Percentiles rank a stretch among this genome's conserved stretches.
Evolutionary conservation across 2,888 invertebrate genomes (phyloP).

Genomic region (Acanthococcus lagerstroemiae): DNA sequence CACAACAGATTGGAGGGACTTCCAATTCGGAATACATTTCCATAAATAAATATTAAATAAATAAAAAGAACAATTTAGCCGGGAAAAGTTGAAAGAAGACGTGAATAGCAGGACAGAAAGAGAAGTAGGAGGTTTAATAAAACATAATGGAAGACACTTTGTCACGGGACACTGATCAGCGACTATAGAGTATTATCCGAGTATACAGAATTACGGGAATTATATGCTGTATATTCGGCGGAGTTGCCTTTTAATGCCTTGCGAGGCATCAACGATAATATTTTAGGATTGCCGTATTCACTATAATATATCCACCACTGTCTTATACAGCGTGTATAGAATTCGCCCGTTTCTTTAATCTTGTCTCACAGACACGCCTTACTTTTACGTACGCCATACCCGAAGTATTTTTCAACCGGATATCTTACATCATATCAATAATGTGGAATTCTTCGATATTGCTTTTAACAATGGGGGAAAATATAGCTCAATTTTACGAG

Average conservation of each 20-base stretch:
- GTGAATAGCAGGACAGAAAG: conserved; percentile 7
- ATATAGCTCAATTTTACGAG: conserved; percentile 12
- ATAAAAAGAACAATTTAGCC: conserved; percentile 24
- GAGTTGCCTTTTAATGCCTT: conserved; percentile 16
- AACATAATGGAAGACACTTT: conserved; percentile 31
- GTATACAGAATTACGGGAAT: conserved; percentile 23
- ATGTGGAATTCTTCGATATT: conserved; percentile 9
- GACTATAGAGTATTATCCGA: conserved; percentile 14
- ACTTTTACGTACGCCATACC: neutral
- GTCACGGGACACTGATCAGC: conserved; percentile 30
- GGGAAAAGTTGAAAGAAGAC: conserved; percentile 24
- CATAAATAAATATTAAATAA: conserved; percentile 13
- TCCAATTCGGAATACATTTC: neutral
- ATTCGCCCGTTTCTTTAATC: conserved; percentile 21
- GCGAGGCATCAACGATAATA: conserved; percentile 27
- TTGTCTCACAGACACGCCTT: conserved; percentile 28
- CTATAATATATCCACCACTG: conserved; percentile 7
- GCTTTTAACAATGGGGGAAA: conserved; percentile 22
- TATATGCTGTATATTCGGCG: neutral
- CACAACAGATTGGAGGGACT: too few species aligned
- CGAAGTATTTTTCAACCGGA: conserved; percentile 16
- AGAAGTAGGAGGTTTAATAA: conserved; percentile 30
- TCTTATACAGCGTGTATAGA: conserved; percentile 1
- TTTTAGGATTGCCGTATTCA: conserved; percentile 23
- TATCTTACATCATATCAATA: conserved; percentile 22